phyloP scores from a whole-genome alignment of 2,888 invertebrate species.

The Ernsta delagoae region DNA sequence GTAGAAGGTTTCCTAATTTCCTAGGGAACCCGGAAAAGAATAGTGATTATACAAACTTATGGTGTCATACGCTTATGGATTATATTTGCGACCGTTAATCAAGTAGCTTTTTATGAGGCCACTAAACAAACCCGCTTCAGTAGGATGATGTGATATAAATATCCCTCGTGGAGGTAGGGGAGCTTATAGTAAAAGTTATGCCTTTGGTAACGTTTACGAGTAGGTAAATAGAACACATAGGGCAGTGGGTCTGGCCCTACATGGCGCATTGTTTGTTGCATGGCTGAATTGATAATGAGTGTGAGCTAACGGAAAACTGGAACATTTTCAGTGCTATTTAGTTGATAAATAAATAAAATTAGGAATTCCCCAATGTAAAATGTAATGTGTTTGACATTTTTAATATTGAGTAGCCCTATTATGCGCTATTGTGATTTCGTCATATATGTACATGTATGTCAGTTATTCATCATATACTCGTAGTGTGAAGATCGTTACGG shows the following conservation, averaged over 20 bases:
- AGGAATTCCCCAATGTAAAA: too few species aligned
- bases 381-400: too few species aligned
- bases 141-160: slow-evolving; percentile 19
- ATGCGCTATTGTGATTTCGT: too few species aligned
- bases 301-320: not conserved
- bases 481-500: too few species aligned
- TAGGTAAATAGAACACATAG: slow-evolving; percentile 34
- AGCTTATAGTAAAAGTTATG: slow-evolving; percentile 22
- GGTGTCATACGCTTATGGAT: not conserved
- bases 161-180: slow-evolving; percentile 19
- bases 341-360: not conserved
- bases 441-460: too few species aligned
- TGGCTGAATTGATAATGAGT: slow-evolving; percentile 2
- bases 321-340: not conserved
- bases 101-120: slow-evolving; percentile 9
- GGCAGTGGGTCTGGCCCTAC: slow-evolving; percentile 18
- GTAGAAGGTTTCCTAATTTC: too few species aligned
- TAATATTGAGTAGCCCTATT: too few species aligned
- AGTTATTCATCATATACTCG: too few species aligned
- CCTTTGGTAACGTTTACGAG: slow-evolving; percentile 22
- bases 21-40: too few species aligned
- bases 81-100: slow-evolving; percentile 7
- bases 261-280: slow-evolving; percentile 4
- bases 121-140: slow-evolving; percentile 11
- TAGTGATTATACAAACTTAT: not conserved